Conservation (phyloP, 2,113 vertebrate genomes). For the Serilophus lunatus region DNA sequence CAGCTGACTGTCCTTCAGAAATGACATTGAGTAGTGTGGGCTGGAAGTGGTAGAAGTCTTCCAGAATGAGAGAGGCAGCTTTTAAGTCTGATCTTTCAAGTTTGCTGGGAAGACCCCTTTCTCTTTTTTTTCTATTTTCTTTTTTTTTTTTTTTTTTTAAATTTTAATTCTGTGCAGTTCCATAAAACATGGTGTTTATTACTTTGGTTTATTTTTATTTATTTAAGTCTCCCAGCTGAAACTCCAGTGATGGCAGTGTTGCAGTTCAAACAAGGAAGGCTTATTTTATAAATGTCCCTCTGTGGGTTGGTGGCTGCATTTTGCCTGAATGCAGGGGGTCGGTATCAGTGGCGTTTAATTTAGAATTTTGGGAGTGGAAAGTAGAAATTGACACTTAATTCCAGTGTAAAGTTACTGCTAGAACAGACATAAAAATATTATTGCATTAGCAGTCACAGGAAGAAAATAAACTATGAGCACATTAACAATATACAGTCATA, state of each 20-base stretch:
- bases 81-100: background rate
- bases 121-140: too few relatives aligned
- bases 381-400: conserved; percentile 60
- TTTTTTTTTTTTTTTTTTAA: background rate
- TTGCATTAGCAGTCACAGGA: conserved; percentile 27
- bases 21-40: background rate
- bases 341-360: conserved; percentile 32
- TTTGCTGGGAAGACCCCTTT: background rate
- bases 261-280: conserved; percentile 66
- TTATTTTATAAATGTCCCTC: conserved; percentile 75
- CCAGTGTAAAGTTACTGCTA: conserved; percentile 52
- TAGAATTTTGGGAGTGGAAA: conserved; percentile 37
- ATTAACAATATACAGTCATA: background rate
- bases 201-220: conserved; percentile 78
- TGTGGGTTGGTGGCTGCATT: conserved; percentile 55
- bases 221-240: conserved; percentile 67
- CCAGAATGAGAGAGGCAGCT: background rate
- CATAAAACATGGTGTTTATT: conserved; percentile 79
- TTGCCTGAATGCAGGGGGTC: conserved; percentile 43
- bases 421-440: conserved; percentile 44
- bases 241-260: conserved; percentile 59
- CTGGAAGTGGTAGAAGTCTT: background rate
- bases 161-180: conserved; percentile 8
- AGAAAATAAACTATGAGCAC: conserved; percentile 24
- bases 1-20: background rate